Conservation (phyloP, 2,888 invertebrate genomes). For the Brachyopa scutellaris region DNA sequence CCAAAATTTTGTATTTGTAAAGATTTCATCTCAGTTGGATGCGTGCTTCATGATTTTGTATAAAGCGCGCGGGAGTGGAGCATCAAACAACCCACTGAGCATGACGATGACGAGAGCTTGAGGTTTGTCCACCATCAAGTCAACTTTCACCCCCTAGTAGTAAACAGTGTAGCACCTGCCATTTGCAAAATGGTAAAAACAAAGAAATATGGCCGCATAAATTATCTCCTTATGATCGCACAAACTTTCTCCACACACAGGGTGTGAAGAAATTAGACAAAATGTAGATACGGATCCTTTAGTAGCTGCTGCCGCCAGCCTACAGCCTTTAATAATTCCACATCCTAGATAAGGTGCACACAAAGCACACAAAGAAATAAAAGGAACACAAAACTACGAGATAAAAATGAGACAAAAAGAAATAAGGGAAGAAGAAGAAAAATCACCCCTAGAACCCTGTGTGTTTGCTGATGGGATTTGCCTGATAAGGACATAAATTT, state of each 20-base stretch:
- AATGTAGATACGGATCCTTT: conserved; percentile 69
- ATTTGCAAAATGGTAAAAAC: conserved; percentile 43
- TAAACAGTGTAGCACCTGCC: conserved; percentile 47
- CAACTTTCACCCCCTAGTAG: conserved; percentile 16
- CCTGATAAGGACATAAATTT: conserved; percentile 69
- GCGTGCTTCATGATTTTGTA: conserved; percentile 57
- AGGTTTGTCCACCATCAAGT: conserved; percentile 1
- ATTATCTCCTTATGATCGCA: conserved; percentile 70
- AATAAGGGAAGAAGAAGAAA: conserved; percentile 36
- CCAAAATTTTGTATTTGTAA: conserved; percentile 6
- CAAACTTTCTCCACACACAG: conserved; percentile 72
- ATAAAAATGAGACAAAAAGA: not conserved
- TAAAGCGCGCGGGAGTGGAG: not conserved
- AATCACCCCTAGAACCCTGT: conserved; percentile 56
- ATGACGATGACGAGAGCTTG: conserved; percentile 49
- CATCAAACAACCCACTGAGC: conserved; percentile 51
- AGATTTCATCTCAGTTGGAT: conserved; percentile 65
- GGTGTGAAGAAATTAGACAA: conserved; percentile 73
- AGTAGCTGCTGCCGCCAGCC: conserved; percentile 59
- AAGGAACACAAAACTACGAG: conserved; percentile 9
- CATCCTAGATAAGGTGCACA: conserved; percentile 66
- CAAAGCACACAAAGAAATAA: conserved; percentile 19
- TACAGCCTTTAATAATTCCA: conserved; percentile 64
- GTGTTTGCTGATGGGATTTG: conserved; percentile 67
- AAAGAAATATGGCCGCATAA: conserved; percentile 70